Evolutionary conservation across 2,888 invertebrate species (phyloP).

Genomic region (Caenorhabditis angaria): DNA sequence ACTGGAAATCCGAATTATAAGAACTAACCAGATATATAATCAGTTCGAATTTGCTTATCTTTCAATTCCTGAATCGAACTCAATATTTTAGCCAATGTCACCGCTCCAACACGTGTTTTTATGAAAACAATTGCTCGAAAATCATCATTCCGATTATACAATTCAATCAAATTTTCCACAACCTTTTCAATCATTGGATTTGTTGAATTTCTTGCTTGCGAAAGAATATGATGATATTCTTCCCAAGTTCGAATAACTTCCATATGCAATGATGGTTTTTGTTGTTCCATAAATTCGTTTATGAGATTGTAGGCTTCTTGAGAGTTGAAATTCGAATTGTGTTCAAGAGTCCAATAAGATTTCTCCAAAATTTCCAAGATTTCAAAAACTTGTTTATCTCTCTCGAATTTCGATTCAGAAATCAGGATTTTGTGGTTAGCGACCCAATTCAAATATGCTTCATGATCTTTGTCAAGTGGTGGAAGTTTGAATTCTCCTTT

Average conservation of each 20-base stretch:
- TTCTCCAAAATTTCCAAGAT: conserved; percentile 29
- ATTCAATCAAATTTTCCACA: conserved; percentile 16
- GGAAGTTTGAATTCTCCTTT: conserved; percentile 7
- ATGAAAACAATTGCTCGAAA: conserved; percentile 55
- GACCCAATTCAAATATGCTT: conserved; percentile 31
- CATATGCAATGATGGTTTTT: conserved; percentile 13
- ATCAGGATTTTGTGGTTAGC: conserved; percentile 18
- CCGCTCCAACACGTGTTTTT: conserved; percentile 42
- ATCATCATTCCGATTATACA: conserved; percentile 13
- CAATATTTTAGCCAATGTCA: conserved; percentile 35
- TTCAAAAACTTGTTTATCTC: conserved; percentile 15
- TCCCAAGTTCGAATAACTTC: conserved; percentile 23
- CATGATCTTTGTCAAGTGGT: conserved; percentile 26
- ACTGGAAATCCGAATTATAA: neutral
- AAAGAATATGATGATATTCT: conserved; percentile 7
- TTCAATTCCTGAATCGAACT: conserved; percentile 17
- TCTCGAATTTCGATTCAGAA: conserved; percentile 5
- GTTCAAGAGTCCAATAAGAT: neutral
- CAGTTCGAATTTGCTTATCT: conserved; percentile 15
- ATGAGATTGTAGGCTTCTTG: conserved; percentile 3
- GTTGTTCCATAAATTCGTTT: neutral
- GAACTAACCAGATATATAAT: conserved; percentile 40
- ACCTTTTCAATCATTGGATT: conserved; percentile 25
- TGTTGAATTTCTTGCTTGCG: neutral
- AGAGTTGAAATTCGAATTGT: conserved; percentile 7